phyloP scores from a whole-genome alignment of 2,888 invertebrate species.

The Andrena minutula region DNA sequence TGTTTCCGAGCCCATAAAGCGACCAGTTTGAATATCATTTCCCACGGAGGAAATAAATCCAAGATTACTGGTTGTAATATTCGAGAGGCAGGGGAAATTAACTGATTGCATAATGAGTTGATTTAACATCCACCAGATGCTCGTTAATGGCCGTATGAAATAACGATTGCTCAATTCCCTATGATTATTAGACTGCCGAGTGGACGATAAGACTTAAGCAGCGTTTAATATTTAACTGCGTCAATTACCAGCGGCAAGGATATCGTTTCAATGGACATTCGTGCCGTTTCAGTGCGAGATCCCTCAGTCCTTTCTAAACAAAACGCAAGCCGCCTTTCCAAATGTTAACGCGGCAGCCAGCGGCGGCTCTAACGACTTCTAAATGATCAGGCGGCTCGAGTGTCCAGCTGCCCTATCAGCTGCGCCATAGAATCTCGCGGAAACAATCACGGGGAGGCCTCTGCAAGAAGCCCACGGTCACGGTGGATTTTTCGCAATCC shows the following conservation, averaged over 20 bases:
- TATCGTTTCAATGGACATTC: slow-evolving; percentile 16
- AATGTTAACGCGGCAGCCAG: not conserved
- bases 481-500: slow-evolving; percentile 49
- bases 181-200: slow-evolving; percentile 6
- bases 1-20: not conserved
- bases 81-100: not conserved
- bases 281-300: not conserved
- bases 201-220: slow-evolving; percentile 5
- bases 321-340: not conserved
- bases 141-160: slow-evolving; percentile 22
- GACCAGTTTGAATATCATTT: slow-evolving; percentile 9
- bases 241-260: slow-evolving; percentile 16
- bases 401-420: slow-evolving; percentile 30
- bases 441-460: slow-evolving; percentile 39
- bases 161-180: slow-evolving; percentile 20
- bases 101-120: slow-evolving; percentile 14
- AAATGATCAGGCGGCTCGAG: slow-evolving; percentile 6
- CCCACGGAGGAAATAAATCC: not conserved
- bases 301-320: slow-evolving; percentile 8
- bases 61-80: slow-evolving; percentile 12
- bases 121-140: slow-evolving; percentile 12
- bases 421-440: slow-evolving; percentile 27
- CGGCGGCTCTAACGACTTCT: slow-evolving; percentile 34
- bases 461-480: slow-evolving; percentile 30
- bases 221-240: slow-evolving; percentile 39